Conservation (phyloP, 2,797 vertebrate genomes). For the Euthynnus affinis region DNA sequence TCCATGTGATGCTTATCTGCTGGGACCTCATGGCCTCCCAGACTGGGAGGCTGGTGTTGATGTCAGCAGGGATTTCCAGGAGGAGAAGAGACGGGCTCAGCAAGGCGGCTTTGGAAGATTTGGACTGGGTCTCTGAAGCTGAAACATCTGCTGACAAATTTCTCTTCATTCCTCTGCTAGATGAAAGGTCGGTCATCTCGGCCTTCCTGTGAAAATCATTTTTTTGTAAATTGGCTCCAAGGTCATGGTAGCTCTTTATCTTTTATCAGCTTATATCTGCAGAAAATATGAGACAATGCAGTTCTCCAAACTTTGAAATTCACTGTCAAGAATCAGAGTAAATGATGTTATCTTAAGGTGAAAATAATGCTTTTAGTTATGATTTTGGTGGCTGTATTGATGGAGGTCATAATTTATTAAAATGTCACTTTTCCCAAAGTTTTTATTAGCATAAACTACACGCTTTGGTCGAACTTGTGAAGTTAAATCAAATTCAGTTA, state of each 20-base stretch:
- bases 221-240: neutral
- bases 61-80: constrained; percentile 57
- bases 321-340: too few species aligned
- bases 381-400: neutral
- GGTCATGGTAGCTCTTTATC: neutral
- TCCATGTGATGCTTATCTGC: constrained; percentile 63
- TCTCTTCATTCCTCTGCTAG: constrained; percentile 41
- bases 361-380: neutral
- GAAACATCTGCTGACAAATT: constrained; percentile 8
- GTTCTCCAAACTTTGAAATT: neutral
- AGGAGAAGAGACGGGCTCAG: constrained; percentile 45
- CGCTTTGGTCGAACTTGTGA: neutral
- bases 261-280: too few species aligned
- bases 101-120: constrained; percentile 24
- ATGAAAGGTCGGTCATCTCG: constrained; percentile 44
- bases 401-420: neutral
- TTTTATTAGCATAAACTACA: neutral
- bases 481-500: neutral
- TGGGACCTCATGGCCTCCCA: constrained; percentile 67
- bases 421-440: neutral
- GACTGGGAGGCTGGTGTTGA: constrained; percentile 65
- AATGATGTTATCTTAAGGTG: neutral
- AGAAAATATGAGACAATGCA: too few species aligned
- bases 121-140: neutral
- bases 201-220: constrained; percentile 12